A percentile compares a stretch with the other conserved stretches of the same genome.
Conservation (phyloP, 2,797 vertebrate species). For the Myiothlypis chrysogaster region DNA sequence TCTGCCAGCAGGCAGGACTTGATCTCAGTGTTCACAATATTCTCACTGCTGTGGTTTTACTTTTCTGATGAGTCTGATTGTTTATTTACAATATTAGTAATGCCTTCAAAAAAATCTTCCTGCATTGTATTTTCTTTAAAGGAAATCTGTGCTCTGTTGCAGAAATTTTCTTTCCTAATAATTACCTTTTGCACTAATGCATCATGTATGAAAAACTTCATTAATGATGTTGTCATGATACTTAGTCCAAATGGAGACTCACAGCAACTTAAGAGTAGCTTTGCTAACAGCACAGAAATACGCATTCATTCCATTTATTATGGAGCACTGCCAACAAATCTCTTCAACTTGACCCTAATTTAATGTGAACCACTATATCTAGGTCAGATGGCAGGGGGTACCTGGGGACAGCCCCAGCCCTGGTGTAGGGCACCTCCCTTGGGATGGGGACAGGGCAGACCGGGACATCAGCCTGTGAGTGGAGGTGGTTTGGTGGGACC, state of each 20-base stretch:
- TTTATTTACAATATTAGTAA: neutral
- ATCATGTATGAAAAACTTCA: neutral
- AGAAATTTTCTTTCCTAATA: neutral
- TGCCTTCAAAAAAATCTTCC: neutral
- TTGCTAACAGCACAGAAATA: neutral
- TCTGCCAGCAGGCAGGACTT: neutral
- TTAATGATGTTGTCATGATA: neutral
- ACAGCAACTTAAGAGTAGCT: neutral
- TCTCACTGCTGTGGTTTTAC: neutral
- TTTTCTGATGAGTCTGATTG: neutral
- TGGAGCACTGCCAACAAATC: neutral
- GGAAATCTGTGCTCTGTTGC: neutral
- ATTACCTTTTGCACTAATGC: neutral
- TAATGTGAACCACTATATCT: neutral
- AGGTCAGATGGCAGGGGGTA: neutral
- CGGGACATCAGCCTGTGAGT: fast-evolving
- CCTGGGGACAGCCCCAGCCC: neutral
- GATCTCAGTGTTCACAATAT: neutral
- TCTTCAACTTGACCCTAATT: neutral
- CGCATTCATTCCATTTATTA: neutral
- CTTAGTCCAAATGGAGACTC: neutral
- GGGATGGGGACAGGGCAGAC: neutral
- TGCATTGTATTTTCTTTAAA: neutral
- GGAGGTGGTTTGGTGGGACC: neutral
- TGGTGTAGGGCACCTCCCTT: neutral